Conservation (phyloP, 1,140 invertebrate species). For the Bombus confusus region DNA sequence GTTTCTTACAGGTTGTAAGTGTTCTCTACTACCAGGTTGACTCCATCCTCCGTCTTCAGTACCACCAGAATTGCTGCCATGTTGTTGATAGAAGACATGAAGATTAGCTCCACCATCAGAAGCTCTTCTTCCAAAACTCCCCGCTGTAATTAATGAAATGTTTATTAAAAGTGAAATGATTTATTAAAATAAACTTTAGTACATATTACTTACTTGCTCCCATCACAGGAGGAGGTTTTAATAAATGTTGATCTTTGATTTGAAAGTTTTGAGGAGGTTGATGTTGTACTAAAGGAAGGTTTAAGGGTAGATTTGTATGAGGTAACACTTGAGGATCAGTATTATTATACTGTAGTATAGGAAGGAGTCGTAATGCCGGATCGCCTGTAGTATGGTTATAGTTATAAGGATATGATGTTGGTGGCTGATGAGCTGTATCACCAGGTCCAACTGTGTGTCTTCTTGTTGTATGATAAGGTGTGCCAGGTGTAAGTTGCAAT, state of each 20-base stretch:
- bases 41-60: conserved; percentile 84
- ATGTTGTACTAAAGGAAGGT: conserved; percentile 89
- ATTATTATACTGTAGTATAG: conserved; percentile 77
- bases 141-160: conserved; percentile 81
- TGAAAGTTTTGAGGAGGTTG: conserved; percentile 92
- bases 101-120: conserved; percentile 98
- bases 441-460: conserved; percentile 97
- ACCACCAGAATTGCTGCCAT: conserved; percentile 73
- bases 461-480: conserved; percentile 84
- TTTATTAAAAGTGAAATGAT: conserved; percentile 13
- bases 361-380: conserved; percentile 73
- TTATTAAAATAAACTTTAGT: conserved; percentile 19
- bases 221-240: conserved; percentile 95
- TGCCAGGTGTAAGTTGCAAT: conserved; percentile 76
- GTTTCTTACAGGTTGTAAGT: conserved; percentile 81
- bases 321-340: conserved; percentile 82
- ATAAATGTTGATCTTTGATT: conserved; percentile 95
- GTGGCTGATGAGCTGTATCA: conserved; percentile 90
- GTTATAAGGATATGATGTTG: conserved; percentile 73
- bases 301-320: conserved; percentile 87
- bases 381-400: conserved; percentile 76
- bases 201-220: conserved; percentile 87
- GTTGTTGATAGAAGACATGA: conserved; percentile 88
- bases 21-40: conserved; percentile 86
- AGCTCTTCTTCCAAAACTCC: conserved; percentile 93